phyloP scores from a whole-genome alignment of 2,888 invertebrate genomes.

The Heliconius erato region DNA sequence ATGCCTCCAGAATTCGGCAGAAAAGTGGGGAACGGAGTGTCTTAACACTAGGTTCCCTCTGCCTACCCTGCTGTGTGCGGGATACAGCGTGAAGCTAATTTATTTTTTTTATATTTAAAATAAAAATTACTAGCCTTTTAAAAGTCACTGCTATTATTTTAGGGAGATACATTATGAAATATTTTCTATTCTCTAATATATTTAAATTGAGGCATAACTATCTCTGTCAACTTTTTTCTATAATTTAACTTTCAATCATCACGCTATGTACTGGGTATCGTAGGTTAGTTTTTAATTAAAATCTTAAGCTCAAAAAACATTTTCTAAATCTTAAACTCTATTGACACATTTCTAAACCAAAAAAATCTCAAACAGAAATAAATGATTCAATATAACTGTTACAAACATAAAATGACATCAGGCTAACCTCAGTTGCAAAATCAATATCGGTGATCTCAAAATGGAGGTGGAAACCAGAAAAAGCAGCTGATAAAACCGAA shows the following conservation, averaged over 20 bases:
- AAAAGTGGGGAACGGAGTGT: too few species aligned
- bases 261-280: neutral
- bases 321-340: constrained; percentile 45
- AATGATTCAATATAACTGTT: constrained; percentile 43
- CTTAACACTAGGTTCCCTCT: too few species aligned
- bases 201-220: too few species aligned
- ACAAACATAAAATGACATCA: constrained; percentile 51
- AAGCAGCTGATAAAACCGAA: constrained; percentile 77
- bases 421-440: constrained; percentile 61
- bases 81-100: too few species aligned
- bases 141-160: too few species aligned
- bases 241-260: neutral
- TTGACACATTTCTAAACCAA: constrained; percentile 63
- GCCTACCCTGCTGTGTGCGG: too few species aligned
- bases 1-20: too few species aligned
- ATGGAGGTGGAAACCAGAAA: constrained; percentile 79
- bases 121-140: too few species aligned
- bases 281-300: neutral
- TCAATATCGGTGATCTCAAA: constrained; percentile 83
- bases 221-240: too few species aligned
- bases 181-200: too few species aligned
- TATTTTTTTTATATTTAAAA: neutral
- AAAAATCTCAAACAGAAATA: constrained; percentile 31
- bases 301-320: too few species aligned
- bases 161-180: too few species aligned